Percentiles rank a stretch among this genome's conserved stretches.
Conservation (phyloP, 2,797 vertebrate species). For the Esox masquinongy region DNA sequence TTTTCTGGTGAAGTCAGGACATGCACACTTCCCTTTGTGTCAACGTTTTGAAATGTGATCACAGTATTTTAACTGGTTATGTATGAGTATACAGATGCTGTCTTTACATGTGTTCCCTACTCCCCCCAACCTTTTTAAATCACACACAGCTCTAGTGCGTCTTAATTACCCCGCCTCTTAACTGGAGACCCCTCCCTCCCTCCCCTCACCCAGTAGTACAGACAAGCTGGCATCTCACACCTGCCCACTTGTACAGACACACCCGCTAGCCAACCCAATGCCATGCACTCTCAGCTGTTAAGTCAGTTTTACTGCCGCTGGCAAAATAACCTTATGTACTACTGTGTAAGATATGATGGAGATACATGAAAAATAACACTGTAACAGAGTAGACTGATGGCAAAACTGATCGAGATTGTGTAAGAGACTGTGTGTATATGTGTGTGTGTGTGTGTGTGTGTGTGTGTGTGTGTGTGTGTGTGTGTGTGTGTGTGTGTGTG, state of each 20-base stretch:
- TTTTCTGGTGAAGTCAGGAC: too few relatives aligned
- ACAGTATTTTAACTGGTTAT: too few relatives aligned
- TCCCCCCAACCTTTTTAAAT: not conserved
- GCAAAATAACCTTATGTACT: not conserved
- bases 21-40: too few relatives aligned
- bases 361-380: not conserved
- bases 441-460: conserved; percentile 9
- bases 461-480: conserved; percentile 10
- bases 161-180: not conserved
- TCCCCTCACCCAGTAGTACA: not conserved
- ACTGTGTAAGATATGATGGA: not conserved
- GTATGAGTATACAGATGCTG: too few relatives aligned
- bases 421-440: not conserved
- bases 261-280: conserved; percentile 8
- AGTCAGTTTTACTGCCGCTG: conserved; percentile 15
- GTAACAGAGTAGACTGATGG: not conserved
- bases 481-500: not conserved
- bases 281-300: conserved; percentile 15
- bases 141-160: not conserved
- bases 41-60: too few relatives aligned
- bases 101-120: not conserved
- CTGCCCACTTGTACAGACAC: conserved; percentile 14
- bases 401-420: not conserved
- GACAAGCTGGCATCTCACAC: conserved; percentile 6
- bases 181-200: not conserved